phyloP scores from a whole-genome alignment of 2,113 vertebrate species.

The Uropsilus gracilis region DNA sequence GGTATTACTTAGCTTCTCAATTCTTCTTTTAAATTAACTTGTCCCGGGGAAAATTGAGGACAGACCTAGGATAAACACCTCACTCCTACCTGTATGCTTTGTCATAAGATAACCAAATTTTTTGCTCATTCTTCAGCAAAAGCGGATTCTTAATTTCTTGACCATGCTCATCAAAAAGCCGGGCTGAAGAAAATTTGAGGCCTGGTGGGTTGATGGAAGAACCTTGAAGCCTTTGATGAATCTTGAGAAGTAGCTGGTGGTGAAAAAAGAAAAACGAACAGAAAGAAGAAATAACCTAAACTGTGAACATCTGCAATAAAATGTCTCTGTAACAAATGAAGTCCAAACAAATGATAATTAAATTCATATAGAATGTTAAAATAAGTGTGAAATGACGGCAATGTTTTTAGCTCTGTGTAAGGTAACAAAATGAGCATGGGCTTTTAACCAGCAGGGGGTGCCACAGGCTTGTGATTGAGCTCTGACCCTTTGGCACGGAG shows the following conservation, averaged over 20 bases:
- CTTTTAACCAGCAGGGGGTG: conserved; percentile 91
- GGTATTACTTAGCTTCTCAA: conserved; percentile 80
- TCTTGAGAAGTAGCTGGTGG: conserved; percentile 60
- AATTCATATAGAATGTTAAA: conserved; percentile 82
- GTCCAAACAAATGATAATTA: conserved; percentile 80
- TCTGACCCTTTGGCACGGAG: conserved; percentile 83
- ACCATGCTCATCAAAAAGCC: conserved; percentile 69
- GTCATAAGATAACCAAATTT: conserved; percentile 79
- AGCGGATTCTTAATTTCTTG: conserved; percentile 71
- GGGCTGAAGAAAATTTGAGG: conserved; percentile 57
- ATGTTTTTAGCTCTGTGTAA: conserved; percentile 85
- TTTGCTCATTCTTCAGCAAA: conserved; percentile 70
- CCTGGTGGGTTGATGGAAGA: conserved; percentile 38
- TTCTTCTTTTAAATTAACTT: conserved; percentile 64
- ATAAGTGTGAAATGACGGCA: conserved; percentile 86
- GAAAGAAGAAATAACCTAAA: conserved; percentile 15
- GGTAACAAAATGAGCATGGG: conserved; percentile 85
- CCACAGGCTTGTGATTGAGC: conserved; percentile 90
- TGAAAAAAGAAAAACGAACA: not conserved
- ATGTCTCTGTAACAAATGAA: conserved; percentile 51
- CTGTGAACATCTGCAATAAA: conserved; percentile 33
- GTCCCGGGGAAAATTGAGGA: conserved; percentile 52
- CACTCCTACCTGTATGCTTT: conserved; percentile 82
- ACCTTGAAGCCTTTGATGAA: conserved; percentile 71
- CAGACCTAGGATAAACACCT: conserved; percentile 46